These are phyloP conservation scores for Ryuthela nishihirai DNA, from an alignment of 2,888 invertebrate species.

Conservation along the genomic window DNA sequence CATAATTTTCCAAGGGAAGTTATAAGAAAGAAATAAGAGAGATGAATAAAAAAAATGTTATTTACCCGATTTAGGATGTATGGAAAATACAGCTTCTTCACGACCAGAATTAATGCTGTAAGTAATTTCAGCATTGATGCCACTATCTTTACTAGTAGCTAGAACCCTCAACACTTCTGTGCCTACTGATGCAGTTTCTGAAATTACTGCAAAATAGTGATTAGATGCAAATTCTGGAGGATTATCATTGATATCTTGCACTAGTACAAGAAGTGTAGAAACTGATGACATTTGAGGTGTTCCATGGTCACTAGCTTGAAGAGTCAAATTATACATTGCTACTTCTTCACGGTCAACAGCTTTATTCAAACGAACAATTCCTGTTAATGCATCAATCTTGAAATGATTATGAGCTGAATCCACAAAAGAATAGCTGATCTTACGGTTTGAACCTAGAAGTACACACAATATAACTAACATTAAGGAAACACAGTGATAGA, in stretches of 20 bases:
- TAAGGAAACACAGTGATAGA: background rate
- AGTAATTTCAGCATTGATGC: slow-evolving; percentile 86
- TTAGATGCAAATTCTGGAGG: slow-evolving; percentile 87
- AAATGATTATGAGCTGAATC: slow-evolving; percentile 69
- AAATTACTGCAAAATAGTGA: slow-evolving; percentile 70
- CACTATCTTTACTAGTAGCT: slow-evolving; percentile 89
- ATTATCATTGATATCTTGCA: slow-evolving; percentile 90
- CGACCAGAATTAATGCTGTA: slow-evolving; percentile 85
- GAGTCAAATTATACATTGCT: slow-evolving; percentile 75
- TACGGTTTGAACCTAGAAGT: slow-evolving; percentile 65
- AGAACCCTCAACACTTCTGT: slow-evolving; percentile 76
- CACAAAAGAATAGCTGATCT: slow-evolving; percentile 73
- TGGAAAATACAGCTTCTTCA: slow-evolving; percentile 76
- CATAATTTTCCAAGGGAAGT: no score
- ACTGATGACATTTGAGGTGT: slow-evolving; percentile 66
- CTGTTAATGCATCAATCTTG: slow-evolving; percentile 73
- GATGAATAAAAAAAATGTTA: slow-evolving; percentile 1
- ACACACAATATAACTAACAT: background rate
- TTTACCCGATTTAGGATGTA: slow-evolving; percentile 62
- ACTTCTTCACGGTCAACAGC: slow-evolving; percentile 81
- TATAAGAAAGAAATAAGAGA: background rate
- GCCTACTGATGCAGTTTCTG: slow-evolving; percentile 70
- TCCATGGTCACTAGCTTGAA: slow-evolving; percentile 78
- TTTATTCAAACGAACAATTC: slow-evolving; percentile 77
- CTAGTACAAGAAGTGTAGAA: slow-evolving; percentile 69